Percentiles rank a stretch among this genome's conserved stretches.
These are phyloP conservation scores for Cyprinodon tularosa DNA, from an alignment of 2,113 vertebrate genomes.

Conservation along the genomic window DNA sequence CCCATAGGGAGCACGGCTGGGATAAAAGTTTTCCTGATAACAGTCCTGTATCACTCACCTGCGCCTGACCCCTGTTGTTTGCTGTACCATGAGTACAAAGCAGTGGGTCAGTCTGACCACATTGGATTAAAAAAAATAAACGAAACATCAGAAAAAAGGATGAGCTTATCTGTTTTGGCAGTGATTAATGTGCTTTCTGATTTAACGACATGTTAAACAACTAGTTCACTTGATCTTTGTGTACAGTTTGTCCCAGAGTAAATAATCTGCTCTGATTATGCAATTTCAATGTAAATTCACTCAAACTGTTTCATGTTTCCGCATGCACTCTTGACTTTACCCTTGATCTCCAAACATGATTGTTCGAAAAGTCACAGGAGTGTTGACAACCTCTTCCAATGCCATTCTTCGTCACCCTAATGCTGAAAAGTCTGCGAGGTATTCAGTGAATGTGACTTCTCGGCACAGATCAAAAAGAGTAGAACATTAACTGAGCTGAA, in stretches of 20 bases:
- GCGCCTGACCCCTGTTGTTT: conserved; percentile 40
- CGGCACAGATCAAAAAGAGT: conserved; percentile 74
- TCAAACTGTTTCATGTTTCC: conserved; percentile 6
- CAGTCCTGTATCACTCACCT: conserved; percentile 21
- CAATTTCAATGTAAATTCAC: neutral
- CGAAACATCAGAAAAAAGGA: conserved; percentile 20
- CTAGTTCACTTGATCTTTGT: conserved; percentile 6
- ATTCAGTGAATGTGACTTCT: conserved; percentile 78
- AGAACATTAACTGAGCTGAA: conserved; percentile 78
- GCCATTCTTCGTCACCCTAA: conserved; percentile 56
- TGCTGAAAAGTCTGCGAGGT: conserved; percentile 67
- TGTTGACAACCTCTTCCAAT: conserved; percentile 57
- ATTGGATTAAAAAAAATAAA: conserved; percentile 1
- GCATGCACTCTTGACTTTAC: conserved; percentile 11
- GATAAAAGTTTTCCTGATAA: conserved; percentile 49
- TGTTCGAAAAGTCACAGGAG: conserved; percentile 3
- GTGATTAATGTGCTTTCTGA: conserved; percentile 41
- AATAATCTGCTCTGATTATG: neutral
- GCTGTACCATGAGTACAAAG: conserved; percentile 34
- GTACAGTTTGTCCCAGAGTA: conserved; percentile 6
- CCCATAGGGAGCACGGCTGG: conserved; percentile 12
- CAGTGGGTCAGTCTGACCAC: conserved; percentile 45
- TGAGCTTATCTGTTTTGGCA: conserved; percentile 48
- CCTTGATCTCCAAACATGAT: conserved; percentile 12
- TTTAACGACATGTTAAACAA: conserved; percentile 8